phyloP scores from a whole-genome alignment of 2,888 invertebrate genomes.

The Macrostomum cliftonense region DNA sequence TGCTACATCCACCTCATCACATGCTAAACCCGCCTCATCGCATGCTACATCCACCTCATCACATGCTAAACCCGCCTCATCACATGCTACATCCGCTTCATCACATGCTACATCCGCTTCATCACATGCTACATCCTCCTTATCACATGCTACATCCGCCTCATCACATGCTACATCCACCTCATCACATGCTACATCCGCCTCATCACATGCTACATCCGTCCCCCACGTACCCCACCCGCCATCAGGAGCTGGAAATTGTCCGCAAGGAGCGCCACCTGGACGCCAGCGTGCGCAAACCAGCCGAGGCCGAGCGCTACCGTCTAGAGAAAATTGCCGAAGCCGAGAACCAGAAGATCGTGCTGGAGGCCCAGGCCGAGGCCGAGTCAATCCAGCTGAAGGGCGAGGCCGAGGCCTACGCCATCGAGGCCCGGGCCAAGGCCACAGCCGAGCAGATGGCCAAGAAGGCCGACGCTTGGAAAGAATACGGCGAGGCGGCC shows the following conservation, averaged over 20 bases:
- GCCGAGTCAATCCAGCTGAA: constrained; percentile 64
- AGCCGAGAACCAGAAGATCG: constrained; percentile 56
- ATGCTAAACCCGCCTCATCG: too few species aligned
- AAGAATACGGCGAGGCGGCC: constrained; percentile 60
- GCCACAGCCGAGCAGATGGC: constrained; percentile 93
- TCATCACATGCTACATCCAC: too few species aligned
- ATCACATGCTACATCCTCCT: too few species aligned
- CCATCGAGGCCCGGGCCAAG: constrained; percentile 76
- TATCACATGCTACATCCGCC: too few species aligned
- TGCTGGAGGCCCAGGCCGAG: constrained; percentile 87
- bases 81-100: too few species aligned
- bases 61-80: too few species aligned
- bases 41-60: too few species aligned
- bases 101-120: too few species aligned
- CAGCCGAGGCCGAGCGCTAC: constrained; percentile 82
- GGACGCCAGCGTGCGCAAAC: constrained; percentile 74
- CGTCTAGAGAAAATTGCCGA: constrained; percentile 78
- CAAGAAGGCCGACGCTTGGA: constrained; percentile 88
- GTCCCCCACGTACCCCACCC: constrained; percentile 97
- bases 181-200: too few species aligned
- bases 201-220: too few species aligned
- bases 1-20: too few species aligned
- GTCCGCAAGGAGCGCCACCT: constrained; percentile 70
- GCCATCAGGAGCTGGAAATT: constrained; percentile 79
- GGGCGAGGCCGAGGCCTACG: constrained; percentile 60